Evolutionary conservation across 2,113 vertebrate species (phyloP).

Genomic region (Nothobranchius kuhntae): DNA sequence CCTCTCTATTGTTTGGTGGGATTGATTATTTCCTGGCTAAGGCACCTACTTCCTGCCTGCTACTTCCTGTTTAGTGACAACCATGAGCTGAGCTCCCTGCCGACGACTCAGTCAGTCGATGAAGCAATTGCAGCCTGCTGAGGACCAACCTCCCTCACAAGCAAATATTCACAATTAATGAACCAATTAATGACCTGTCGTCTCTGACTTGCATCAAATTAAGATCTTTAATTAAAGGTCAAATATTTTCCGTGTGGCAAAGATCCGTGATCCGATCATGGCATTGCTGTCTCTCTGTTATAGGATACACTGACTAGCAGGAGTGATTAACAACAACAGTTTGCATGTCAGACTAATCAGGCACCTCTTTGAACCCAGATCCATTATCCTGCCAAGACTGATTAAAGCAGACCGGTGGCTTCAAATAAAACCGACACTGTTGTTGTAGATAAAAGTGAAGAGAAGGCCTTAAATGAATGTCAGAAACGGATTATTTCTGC

Average conservation of each 20-base stretch:
- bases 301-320: slow-evolving; percentile 17
- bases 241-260: slow-evolving; percentile 59
- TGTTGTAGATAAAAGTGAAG: not conserved
- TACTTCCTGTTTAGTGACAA: slow-evolving; percentile 79
- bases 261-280: slow-evolving; percentile 55
- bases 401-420: slow-evolving; percentile 28
- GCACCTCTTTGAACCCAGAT: slow-evolving; percentile 18
- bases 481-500: not conserved
- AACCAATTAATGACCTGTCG: slow-evolving; percentile 69
- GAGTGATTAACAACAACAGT: slow-evolving; percentile 41
- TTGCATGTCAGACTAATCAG: slow-evolving; percentile 12
- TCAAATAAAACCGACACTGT: not conserved
- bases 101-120: slow-evolving; percentile 40
- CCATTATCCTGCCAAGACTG: slow-evolving; percentile 13
- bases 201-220: slow-evolving; percentile 55
- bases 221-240: slow-evolving; percentile 69
- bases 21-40: slow-evolving; percentile 71
- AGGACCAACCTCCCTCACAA: slow-evolving; percentile 56
- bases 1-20: slow-evolving; percentile 67
- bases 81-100: slow-evolving; percentile 72
- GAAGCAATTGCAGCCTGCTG: slow-evolving; percentile 35
- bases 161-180: slow-evolving; percentile 62
- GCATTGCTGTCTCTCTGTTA: slow-evolving; percentile 34
- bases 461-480: not conserved
- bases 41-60: slow-evolving; percentile 70